Evolutionary conservation across 2,888 invertebrate genomes (phyloP).

Genomic region (Dryomyza anilis): DNA sequence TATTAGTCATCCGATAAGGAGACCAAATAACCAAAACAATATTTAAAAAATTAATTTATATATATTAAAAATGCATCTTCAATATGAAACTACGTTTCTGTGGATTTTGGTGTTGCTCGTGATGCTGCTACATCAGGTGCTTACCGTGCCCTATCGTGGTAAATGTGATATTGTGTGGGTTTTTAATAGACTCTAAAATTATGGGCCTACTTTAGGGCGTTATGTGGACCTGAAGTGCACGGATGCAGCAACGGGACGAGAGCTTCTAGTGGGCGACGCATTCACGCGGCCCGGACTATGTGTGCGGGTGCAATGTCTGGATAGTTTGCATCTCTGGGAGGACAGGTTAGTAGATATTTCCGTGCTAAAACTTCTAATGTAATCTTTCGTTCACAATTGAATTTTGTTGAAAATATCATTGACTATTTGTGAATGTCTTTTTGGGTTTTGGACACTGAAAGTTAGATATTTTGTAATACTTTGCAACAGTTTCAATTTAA

Average conservation of each 20-base stretch:
- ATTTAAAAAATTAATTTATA: not conserved
- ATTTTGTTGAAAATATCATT: too few species aligned
- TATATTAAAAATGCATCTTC: not conserved
- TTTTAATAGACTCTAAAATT: not conserved
- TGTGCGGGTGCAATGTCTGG: conserved; percentile 55
- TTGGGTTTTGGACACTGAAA: too few species aligned
- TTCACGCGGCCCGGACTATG: conserved; percentile 53
- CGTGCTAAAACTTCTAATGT: too few species aligned
- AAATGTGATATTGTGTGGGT: not conserved
- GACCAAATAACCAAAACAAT: not conserved
- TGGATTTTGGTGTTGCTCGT: not conserved
- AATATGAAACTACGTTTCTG: not conserved
- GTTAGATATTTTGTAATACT: too few species aligned
- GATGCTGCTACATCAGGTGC: not conserved
- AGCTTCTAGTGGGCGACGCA: conserved; percentile 54
- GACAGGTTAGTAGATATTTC: conserved; percentile 56
- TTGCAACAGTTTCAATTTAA: too few species aligned
- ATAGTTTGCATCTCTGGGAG: conserved; percentile 53
- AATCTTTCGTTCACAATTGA: too few species aligned
- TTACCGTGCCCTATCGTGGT: conserved; percentile 10
- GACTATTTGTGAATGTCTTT: too few species aligned
- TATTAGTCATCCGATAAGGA: not conserved
- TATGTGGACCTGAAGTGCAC: conserved; percentile 44
- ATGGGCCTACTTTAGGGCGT: conserved; percentile 27
- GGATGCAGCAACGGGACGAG: conserved; percentile 49